Base-by-base conservation (phyloP, 2,797 vertebrate species). In the Euphonia xanthogaster region DNA sequence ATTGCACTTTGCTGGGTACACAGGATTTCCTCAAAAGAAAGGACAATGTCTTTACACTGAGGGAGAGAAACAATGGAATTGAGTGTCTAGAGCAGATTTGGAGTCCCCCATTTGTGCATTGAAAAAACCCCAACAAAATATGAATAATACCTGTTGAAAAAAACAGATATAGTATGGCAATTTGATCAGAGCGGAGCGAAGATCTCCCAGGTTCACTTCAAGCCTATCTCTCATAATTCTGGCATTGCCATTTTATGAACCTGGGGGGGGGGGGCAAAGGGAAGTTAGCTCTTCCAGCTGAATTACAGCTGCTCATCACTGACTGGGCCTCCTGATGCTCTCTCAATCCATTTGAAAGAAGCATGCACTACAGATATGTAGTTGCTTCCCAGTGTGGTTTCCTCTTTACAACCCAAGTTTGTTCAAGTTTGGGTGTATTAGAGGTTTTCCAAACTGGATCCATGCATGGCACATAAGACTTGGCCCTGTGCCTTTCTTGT, bases 311-410 rank as follows among this genome's bases (percentile, higher is more conserved):
- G 5, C 54, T 75, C 19, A 6, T 51, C 31, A 6, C 12, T 28
- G 33, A 9, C 14, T 1, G 0, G 27, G 4, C 4, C 31, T 70
- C 30, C 72, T 60, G 39, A 14, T 57, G 12, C 8, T 62, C 12
- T 42, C 21, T 17, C 18, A 4, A 21, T 39, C n/a, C 2, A 1
- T 73, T 60, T 66, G 48, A 70, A 66, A 25, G n/a, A 87, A 42
- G 3, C 0, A 0, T 2, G 2, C 5, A 5, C 40, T 80, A 39
- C 30, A 79, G 60, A 37, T 5, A 1, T 13, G 5, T 9, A 65
- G 16, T 8, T 90, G 22, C 19, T 51, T 68, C 25, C 12, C 31
- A 25, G 8, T 14, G 4, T 55, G 6, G 1, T 28, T 86, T 35
- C 84, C n/a, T 79, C 12, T 63, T 55, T 27, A n/a, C 28, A 54